Evolutionary conservation across 1,140 invertebrate genomes (phyloP), one percentile per base, ranked within the genome.

Genomic region (Dendrolimus kikuchii): DNA sequence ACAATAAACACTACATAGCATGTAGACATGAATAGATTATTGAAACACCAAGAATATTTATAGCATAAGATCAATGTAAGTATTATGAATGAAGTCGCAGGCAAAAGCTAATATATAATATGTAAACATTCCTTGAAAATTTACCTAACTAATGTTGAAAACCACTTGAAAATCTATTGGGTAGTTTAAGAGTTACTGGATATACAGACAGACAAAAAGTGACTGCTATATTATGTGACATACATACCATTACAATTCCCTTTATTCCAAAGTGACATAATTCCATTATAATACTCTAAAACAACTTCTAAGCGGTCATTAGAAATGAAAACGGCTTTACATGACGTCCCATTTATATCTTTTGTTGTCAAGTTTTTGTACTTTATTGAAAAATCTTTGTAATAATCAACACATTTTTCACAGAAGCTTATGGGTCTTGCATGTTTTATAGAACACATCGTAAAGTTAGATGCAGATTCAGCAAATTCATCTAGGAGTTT

Each of bases 171-270:
- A 23, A 23, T 23, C 23, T 23, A 23, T 23, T 23, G 23, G 23
- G 23, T 23, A 23, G 23, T 23, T 23, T 23, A 23, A 3, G 23
- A 23, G 23, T 23, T 23, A 23, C 23, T 23, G 23, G 23, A 23
- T 23, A 23, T 23, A 23, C 23, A 23, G 23, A 23, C 23, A 23
- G 23, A 23, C 23, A 23, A 23, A 23, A 23, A 23, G 23, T 23
- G 23, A 2, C 23, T 23, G 1, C 3, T 23, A 23, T 23, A 23
- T 1, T 23, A 23, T 23, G 3, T 23, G 23, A 2, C 46, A 45
- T 65, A 85, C 71, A 63, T 77, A 90, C 90, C 84, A 74, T 89
- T 79, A 71, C 90, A 90, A 66, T 89, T 88, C 46, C 88, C 89
- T 71, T 81, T 85, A 53, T 81, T 68, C 90, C 90, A 90, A 46